Percentiles rank a stretch among this genome's conserved stretches.
These are phyloP conservation scores for Drosophila nebulosa DNA, from an alignment of 1,140 invertebrate genomes.

Conservation along the genomic window DNA sequence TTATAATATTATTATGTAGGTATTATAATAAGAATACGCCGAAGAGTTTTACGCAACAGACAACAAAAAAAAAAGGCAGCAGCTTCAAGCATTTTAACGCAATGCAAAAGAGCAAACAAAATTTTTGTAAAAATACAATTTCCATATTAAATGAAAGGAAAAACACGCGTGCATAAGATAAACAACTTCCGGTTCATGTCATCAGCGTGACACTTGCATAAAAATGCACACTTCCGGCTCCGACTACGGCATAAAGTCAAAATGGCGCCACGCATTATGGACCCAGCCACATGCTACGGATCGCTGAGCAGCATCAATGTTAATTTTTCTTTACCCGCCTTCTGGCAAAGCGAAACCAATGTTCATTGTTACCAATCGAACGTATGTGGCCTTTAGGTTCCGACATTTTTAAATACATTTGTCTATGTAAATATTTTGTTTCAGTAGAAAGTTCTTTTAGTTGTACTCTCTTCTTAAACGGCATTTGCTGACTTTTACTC, in stretches of 20 bases:
- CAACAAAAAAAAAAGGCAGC: neutral
- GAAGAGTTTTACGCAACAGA: neutral
- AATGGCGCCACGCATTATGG: slow-evolving; percentile 31
- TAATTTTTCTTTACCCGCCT: neutral
- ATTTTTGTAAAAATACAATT: neutral
- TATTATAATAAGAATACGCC: neutral
- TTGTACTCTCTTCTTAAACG: too few relatives aligned
- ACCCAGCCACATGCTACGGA: neutral
- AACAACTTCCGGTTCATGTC: slow-evolving; percentile 46
- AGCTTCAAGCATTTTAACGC: neutral
- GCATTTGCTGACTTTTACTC: too few relatives aligned
- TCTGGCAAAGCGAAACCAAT: too few relatives aligned
- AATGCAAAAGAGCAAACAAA: neutral
- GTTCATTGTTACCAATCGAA: too few relatives aligned
- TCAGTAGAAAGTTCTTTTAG: too few relatives aligned
- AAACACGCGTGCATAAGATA: slow-evolving; percentile 35
- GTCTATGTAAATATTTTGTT: too few relatives aligned
- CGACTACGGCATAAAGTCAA: slow-evolving; percentile 28
- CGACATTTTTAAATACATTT: too few relatives aligned
- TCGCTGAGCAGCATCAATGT: neutral
- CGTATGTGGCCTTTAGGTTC: too few relatives aligned
- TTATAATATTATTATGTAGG: neutral
- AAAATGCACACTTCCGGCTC: slow-evolving; percentile 54
- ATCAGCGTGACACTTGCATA: slow-evolving; percentile 45
- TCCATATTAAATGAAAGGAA: neutral